Evolutionary conservation across 2,113 vertebrate species (phyloP).

Genomic region (Corythornis vintsioides): DNA sequence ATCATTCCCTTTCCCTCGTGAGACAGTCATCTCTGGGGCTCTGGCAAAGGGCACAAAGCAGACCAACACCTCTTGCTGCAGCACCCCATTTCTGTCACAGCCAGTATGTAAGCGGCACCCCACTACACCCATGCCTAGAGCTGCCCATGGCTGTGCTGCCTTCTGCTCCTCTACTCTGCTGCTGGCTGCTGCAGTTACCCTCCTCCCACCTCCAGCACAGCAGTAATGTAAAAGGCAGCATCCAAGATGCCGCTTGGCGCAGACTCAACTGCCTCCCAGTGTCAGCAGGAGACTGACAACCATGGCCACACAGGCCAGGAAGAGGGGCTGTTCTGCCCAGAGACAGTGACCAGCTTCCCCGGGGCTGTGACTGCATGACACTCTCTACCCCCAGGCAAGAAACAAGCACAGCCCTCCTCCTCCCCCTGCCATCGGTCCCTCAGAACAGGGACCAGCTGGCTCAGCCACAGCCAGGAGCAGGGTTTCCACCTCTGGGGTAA

Average conservation of each 20-base stretch:
- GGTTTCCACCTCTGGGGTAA: background rate
- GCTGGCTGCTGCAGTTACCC: background rate
- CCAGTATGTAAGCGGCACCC: accelerated
- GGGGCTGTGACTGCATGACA: accelerated
- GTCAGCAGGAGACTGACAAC: background rate
- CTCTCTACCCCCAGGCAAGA: background rate
- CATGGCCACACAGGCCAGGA: accelerated
- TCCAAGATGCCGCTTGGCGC: background rate
- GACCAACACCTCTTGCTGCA: background rate
- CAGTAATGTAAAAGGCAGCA: background rate
- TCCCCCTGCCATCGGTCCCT: accelerated
- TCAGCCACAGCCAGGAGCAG: accelerated
- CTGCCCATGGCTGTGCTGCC: accelerated
- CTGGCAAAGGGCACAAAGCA: background rate
- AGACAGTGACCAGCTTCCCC: background rate
- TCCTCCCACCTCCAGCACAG: background rate
- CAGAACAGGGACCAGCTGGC: background rate
- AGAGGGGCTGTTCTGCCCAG: background rate
- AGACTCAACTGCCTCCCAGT: background rate
- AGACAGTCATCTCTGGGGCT: background rate
- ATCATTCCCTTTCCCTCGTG: background rate
- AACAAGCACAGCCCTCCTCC: background rate
- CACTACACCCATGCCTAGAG: background rate
- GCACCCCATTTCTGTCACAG: background rate
- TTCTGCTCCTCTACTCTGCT: background rate